phyloP scores from a whole-genome alignment of 2,113 vertebrate genomes.

The Tragelaphus scriptus region DNA sequence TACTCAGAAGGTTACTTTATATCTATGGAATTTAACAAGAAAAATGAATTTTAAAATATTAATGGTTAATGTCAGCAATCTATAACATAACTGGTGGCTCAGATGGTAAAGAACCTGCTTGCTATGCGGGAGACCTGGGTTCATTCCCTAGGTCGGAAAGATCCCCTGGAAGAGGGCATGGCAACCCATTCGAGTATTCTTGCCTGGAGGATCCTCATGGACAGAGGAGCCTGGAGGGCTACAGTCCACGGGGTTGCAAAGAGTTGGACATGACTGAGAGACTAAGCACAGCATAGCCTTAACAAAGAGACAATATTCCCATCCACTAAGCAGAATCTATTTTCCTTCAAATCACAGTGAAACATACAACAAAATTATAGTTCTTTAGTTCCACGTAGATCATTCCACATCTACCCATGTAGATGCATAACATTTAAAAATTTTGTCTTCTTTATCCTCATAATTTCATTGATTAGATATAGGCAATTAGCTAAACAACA shows the following conservation, averaged over 20 bases:
- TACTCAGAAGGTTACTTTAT: neutral
- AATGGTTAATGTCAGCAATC: neutral
- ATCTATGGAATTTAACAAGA: neutral
- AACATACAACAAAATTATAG: neutral
- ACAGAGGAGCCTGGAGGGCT: neutral
- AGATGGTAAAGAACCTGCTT: neutral
- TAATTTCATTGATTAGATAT: constrained; percentile 44
- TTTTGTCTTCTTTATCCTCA: neutral
- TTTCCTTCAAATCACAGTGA: neutral
- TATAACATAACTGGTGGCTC: neutral
- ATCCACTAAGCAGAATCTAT: neutral
- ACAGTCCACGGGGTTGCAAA: neutral
- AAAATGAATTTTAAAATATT: neutral
- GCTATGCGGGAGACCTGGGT: neutral
- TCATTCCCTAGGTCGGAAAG: neutral
- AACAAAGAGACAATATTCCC: neutral
- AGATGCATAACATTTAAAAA: neutral
- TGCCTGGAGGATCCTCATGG: neutral
- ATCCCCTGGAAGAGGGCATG: neutral
- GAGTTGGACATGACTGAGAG: neutral
- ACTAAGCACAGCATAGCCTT: neutral
- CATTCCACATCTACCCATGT: neutral
- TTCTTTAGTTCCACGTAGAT: neutral
- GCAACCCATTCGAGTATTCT: neutral
- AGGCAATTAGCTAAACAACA: constrained; percentile 59